A percentile compares a stretch with the other conserved stretches of the same genome.
Conservation (phyloP, 2,888 invertebrate genomes). For the Electrophaes corylata region DNA sequence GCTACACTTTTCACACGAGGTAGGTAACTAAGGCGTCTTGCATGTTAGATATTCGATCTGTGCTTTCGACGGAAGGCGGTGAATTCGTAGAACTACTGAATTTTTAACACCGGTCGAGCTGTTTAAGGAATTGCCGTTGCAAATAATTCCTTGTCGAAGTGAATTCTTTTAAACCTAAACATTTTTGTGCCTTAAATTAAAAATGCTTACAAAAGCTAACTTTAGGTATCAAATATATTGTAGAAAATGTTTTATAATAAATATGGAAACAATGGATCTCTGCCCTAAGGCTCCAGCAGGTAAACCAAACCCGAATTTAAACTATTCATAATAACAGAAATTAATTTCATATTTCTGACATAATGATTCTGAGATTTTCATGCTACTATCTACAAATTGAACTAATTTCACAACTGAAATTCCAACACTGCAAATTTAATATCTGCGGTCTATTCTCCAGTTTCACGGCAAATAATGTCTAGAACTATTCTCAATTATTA, state of each 20-base stretch:
- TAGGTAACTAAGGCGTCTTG: slow-evolving; percentile 16
- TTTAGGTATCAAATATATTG: neutral
- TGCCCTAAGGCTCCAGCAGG: too few species aligned
- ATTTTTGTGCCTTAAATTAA: neutral
- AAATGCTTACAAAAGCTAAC: neutral
- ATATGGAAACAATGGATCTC: too few species aligned
- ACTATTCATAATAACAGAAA: neutral
- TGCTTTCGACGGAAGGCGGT: slow-evolving; percentile 44
- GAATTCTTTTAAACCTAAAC: neutral
- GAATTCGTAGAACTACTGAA: slow-evolving; percentile 53
- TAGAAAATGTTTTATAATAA: neutral
- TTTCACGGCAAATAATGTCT: neutral
- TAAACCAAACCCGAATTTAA: neutral
- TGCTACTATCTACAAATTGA: neutral
- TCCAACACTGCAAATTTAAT: neutral
- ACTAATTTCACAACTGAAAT: neutral
- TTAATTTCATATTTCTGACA: neutral
- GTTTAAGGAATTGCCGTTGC: slow-evolving; percentile 47
- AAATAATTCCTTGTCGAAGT: slow-evolving; percentile 19
- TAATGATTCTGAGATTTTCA: neutral
- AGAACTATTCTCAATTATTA: neutral
- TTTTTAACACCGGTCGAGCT: slow-evolving; percentile 51
- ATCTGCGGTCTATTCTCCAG: neutral
- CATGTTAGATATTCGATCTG: slow-evolving; percentile 50
- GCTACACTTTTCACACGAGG: neutral